Evolutionary conservation across 2,113 vertebrate species (phyloP).

Genomic region (Lepus americanus): DNA sequence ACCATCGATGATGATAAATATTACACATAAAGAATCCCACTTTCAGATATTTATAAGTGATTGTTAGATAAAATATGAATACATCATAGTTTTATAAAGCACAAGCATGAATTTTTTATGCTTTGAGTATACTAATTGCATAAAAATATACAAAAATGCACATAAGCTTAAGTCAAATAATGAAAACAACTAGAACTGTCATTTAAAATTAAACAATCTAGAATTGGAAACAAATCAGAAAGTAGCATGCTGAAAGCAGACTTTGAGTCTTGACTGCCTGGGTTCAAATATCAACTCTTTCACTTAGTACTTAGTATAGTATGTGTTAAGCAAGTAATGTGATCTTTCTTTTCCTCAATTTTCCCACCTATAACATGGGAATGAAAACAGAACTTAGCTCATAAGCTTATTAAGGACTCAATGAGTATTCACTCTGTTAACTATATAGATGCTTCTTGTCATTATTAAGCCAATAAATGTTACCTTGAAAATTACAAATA

Average conservation of each 20-base stretch:
- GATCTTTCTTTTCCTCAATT: background rate
- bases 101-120: background rate
- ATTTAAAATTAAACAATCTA: conserved; percentile 10
- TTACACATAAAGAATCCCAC: background rate
- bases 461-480: background rate
- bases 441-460: background rate
- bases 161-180: background rate
- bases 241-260: background rate
- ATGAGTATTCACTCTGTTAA: background rate
- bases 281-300: background rate
- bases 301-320: background rate
- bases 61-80: conserved; percentile 9
- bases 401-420: background rate
- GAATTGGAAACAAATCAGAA: background rate
- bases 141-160: conserved; percentile 13
- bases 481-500: conserved; percentile 9
- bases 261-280: background rate
- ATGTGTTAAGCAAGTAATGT: background rate
- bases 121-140: background rate
- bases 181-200: background rate
- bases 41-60: conserved; percentile 6
- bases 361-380: background rate
- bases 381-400: background rate
- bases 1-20: background rate
- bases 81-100: background rate